Evolutionary conservation across 2,113 vertebrate genomes (phyloP).

Genomic region (Aix galericulata): DNA sequence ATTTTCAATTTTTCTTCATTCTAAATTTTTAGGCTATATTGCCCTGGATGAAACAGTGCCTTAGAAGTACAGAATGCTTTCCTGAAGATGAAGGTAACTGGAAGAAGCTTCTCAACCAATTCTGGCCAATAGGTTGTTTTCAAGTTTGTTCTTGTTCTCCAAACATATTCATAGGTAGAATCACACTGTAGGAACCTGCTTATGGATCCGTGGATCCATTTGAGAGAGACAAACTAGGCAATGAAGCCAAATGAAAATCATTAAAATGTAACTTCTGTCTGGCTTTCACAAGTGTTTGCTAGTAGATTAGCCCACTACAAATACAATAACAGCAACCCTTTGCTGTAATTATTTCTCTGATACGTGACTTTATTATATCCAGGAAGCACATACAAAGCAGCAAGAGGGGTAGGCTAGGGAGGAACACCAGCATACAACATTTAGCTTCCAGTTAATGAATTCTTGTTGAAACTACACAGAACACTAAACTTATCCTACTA

Average conservation of each 20-base stretch:
- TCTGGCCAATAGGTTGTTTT: background rate
- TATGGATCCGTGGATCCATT: background rate
- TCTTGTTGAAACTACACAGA: background rate
- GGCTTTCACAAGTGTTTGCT: background rate
- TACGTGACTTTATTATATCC: background rate
- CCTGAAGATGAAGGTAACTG: background rate
- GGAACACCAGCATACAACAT: background rate
- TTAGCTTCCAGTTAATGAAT: background rate
- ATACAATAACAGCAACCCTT: background rate
- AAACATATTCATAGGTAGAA: background rate
- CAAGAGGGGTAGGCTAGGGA: background rate
- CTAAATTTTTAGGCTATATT: background rate
- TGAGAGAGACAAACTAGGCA: background rate
- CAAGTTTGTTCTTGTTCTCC: background rate
- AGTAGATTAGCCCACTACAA: background rate
- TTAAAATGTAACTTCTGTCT: background rate
- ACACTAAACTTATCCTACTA: background rate
- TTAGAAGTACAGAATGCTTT: background rate
- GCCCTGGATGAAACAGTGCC: background rate
- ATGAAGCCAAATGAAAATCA: background rate
- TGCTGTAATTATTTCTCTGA: background rate
- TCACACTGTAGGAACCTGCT: background rate
- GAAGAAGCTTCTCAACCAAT: background rate
- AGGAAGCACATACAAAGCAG: background rate
- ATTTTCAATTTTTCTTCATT: background rate